A percentile compares a stretch with the other conserved stretches of the same genome.
These are phyloP conservation scores for Amphipoea lucens DNA, from an alignment of 2,888 invertebrate species.

Conservation along the genomic window DNA sequence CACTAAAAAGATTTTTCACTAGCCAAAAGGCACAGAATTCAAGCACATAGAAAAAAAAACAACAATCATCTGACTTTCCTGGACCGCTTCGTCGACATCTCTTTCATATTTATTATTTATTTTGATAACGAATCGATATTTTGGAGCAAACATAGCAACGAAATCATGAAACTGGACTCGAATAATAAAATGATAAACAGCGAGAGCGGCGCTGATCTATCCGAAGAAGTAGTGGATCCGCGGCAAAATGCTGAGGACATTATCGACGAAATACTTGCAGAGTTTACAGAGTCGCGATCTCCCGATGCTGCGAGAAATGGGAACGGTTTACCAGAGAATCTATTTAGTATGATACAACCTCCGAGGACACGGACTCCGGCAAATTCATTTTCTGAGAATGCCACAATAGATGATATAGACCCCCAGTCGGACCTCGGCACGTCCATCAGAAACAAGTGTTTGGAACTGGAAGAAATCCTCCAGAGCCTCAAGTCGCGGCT, in stretches of 20 bases:
- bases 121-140: conserved; percentile 81
- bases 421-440: conserved; percentile 87
- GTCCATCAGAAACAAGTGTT: conserved; percentile 88
- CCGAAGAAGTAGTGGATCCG: conserved; percentile 85
- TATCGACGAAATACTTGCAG: conserved; percentile 88
- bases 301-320: conserved; percentile 80
- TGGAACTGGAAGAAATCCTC: conserved; percentile 88
- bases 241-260: conserved; percentile 88
- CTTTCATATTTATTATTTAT: conserved; percentile 81
- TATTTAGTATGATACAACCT: conserved; percentile 86
- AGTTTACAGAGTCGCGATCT: conserved; percentile 85
- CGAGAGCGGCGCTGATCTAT: conserved; percentile 83
- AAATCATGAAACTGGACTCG: conserved; percentile 88
- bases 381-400: conserved; percentile 86
- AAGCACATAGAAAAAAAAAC: conserved; percentile 55
- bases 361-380: conserved; percentile 87
- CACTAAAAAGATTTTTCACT: conserved; percentile 54
- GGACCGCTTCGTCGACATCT: conserved; percentile 47
- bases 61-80: conserved; percentile 85
- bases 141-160: conserved; percentile 55
- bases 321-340: conserved; percentile 82
- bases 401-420: conserved; percentile 87
- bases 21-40: conserved; percentile 22
- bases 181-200: conserved; percentile 88
- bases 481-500: conserved; percentile 88